A percentile compares a stretch with the other conserved stretches of the same genome.
These are phyloP conservation scores for Psophia crepitans DNA, from an alignment of 2,113 vertebrate genomes.

Conservation along the genomic window DNA sequence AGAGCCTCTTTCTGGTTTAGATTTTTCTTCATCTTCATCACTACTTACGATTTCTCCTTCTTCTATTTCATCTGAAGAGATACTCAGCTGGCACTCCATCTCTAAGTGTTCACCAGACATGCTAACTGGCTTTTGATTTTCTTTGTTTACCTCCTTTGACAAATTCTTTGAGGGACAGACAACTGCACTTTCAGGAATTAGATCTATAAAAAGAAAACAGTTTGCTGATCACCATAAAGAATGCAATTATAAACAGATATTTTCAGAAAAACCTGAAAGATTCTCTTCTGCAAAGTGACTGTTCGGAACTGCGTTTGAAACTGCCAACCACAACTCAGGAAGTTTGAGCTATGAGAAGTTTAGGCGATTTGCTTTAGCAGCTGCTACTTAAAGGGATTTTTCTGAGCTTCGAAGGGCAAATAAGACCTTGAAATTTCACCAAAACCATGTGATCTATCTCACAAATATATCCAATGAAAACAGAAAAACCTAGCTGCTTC, in stretches of 20 bases:
- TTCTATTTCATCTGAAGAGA: conserved; percentile 83
- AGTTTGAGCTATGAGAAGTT: background rate
- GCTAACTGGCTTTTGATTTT: conserved; percentile 85
- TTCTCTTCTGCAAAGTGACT: background rate
- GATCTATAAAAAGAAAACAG: conserved; percentile 62
- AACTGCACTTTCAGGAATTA: conserved; percentile 38
- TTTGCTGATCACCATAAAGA: background rate
- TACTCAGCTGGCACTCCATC: conserved; percentile 35
- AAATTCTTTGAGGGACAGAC: conserved; percentile 60
- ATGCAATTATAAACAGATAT: background rate
- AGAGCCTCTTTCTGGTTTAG: conserved; percentile 58
- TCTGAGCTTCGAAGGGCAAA: background rate
- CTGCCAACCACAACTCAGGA: background rate
- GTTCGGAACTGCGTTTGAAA: background rate
- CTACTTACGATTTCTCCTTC: conserved; percentile 91
- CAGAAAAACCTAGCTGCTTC: background rate
- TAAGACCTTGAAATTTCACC: background rate
- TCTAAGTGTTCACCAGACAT: conserved; percentile 60
- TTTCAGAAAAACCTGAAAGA: background rate
- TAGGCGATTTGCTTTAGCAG: background rate
- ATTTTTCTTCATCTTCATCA: conserved; percentile 71
- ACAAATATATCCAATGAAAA: background rate
- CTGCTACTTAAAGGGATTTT: background rate
- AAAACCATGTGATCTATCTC: background rate
- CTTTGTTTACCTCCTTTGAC: conserved; percentile 88